Base-by-base conservation (phyloP, 2,888 invertebrate species). In the Cryptophagus acutangulus region DNA sequence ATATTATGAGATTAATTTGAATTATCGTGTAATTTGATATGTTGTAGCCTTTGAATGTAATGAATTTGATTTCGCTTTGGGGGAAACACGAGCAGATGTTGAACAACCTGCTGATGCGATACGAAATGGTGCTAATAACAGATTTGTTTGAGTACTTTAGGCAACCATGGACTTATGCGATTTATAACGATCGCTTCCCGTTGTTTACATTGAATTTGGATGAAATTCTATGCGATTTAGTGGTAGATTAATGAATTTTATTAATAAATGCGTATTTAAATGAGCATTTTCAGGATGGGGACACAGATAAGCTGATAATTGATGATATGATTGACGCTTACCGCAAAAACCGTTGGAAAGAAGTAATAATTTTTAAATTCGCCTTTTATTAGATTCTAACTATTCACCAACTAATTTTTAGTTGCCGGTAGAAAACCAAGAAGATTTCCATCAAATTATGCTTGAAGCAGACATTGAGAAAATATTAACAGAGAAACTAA, bases 61-160 rank as follows among this genome's bases (percentile, higher is more conserved):
- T 75, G 20, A 79, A 82, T 45, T 55, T 84, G 10, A 66, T 74
- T 1, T 71, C 75, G 43, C 60, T 88, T 20, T 87, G 81, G 63
- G 87, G 86, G 0, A 78, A 82, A 49, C 87, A 88, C 61, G 84
- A 87, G 55, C 74, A 75, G 14, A 68, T 81, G 54, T 72, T 87
- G 43, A 82, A 87, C 65, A 80, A 83, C 55, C 56, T 88, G 24
- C 68, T 77, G 34, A 60, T 69, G 12, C 73, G 83, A 40, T 84
- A 74, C 62, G 69, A 77, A 69, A 69, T 76, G 64, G 69, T 75
- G 1, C 64, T 77, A 42, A 79, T 88, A 20, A 66, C 71, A 0
- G 84, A 88, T 60, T 72, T 85, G 3, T 83, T 71, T 60, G 72
- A 75, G 3, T 84, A 74, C 67, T 84, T 86, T 67, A 71, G 71